Conservation (phyloP, 35 echinoderm and acorn worm species). For the Heliocidaris erythrogramma region DNA sequence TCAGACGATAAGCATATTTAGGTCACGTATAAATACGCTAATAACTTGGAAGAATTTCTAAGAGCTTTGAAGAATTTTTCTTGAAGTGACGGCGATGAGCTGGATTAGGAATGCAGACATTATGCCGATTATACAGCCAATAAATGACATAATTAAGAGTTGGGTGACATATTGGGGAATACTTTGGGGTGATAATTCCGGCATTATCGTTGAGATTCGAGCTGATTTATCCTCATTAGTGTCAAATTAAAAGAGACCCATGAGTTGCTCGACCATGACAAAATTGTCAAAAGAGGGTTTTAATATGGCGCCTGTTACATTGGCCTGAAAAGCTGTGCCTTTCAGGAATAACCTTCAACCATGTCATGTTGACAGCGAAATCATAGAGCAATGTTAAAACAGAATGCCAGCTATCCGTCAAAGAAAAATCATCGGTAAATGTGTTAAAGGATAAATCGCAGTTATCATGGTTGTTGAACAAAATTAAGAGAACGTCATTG, state of each 20-base stretch:
- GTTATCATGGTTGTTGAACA: too few species aligned
- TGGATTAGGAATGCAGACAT: neutral
- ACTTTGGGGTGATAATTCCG: neutral
- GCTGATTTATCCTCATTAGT: neutral
- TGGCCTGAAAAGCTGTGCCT: neutral
- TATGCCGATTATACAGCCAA: neutral
- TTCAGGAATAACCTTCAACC: neutral
- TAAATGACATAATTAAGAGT: constrained; percentile 5
- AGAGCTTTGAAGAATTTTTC: neutral
- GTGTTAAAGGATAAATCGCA: too few species aligned
- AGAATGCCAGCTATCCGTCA: too few species aligned
- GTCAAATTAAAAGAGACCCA: neutral
- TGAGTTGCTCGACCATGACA: neutral
- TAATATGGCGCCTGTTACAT: neutral
- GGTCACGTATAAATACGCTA: neutral
- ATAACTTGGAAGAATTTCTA: neutral
- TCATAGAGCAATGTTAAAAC: too few species aligned
- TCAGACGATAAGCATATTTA: neutral
- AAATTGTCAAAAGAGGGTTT: neutral
- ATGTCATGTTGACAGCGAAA: neutral
- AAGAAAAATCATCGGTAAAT: too few species aligned
- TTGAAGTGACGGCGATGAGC: neutral
- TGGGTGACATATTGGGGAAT: neutral
- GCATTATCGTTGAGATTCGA: neutral
- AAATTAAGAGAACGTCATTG: too few species aligned